Base-by-base conservation (phyloP, 1,140 invertebrate genomes). In the Proales similis region DNA sequence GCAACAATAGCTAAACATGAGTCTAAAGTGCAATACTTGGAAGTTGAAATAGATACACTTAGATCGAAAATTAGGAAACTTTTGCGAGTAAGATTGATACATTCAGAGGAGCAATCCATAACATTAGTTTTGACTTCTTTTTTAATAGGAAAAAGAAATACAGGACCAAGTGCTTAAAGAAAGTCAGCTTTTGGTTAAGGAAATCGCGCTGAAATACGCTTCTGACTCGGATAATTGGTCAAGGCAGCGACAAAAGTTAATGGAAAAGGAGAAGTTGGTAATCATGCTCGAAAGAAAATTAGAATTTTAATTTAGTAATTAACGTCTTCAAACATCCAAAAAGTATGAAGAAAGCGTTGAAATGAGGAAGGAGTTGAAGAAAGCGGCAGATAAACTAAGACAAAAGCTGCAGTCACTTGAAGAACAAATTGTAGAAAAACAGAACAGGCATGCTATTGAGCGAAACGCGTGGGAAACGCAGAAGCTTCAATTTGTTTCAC, bases 281-380 rank as follows among this genome's bases (percentile, higher is more conserved):
- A 51, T 33, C 26, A 32, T 14, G 12, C 20, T 14, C n/a, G n/a
- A n/a, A n/a, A n/a, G n/a, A n/a, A n/a, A 30, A 20, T 24, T 24
- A 6, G 4, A n/a, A 12, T 2, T 22, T 0, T 48, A 3, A 48
- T 7, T 48, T 24, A 45, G 17, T 17, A 1, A 45, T 12, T 22
- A 45, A 17, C 20, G 17, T 22, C 43, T 45, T 5, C 30, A 47
- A 47, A 2, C 14, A 6, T 27, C 26, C 30, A 7, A 42, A 36
- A 27, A 60, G 42, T 61, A 61, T 46, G 57, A 61, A 20, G 57
- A 61, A 45, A 61, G 57, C 26, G 39, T 61, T 4, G 39, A 61
- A 11, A 32, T 61, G 39, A 45, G 39, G 47, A 9, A 22, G 22
- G 57, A 61, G 17, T 22, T 61, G 12, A 45, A 61, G 47, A 61